Base-by-base conservation (phyloP, 2,113 vertebrate genomes). In the Abramis brama region DNA sequence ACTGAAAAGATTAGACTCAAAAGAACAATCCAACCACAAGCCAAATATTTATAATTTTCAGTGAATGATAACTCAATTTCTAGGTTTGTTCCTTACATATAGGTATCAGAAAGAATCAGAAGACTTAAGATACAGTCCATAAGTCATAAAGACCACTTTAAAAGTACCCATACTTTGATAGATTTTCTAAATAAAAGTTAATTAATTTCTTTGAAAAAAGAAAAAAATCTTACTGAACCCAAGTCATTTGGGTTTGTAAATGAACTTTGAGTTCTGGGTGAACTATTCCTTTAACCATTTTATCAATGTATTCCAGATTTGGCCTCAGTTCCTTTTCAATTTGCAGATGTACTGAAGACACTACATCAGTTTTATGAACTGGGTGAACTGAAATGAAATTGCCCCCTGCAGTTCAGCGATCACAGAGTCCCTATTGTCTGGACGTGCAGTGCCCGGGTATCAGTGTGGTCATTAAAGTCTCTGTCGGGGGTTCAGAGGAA, bases 401-500 rank as follows among this genome's bases (percentile, higher is more conserved):
- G 13, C 36, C 59, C 59, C 79, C 39, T 47, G 79, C 59, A 64
- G 79, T 80, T 64, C n/a, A 64, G 78, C 13, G 13, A 80, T 64
- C 78, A 64, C n/a, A 64, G 23, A 80, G 79, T 21, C 59, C 36
- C 59, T 64, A 81, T 81, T 81, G 59, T 81, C 59, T 81, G 59
- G 78, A 64, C 39, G 39, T 27, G 78, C 25, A n/a, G 59, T 62
- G 36, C 57, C 57, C 59, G n/a, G 64, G 43, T 27, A 52, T 70
- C 80, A 70, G 80, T 13, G 45, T 70, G 64, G 64, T 82, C 80
- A 82, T 70, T 68, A 82, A 70, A 82, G 80, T 70, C 64, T 47
- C 77, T 7, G 39, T 68, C 43, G 43, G 43, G 79, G 79, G 60
- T 82, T 82, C 62, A 70, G 80, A 70, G 27, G 64, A 82, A 70